Evolutionary conservation across 2,797 vertebrate genomes (phyloP).

Genomic region (Myripristis murdjan): DNA sequence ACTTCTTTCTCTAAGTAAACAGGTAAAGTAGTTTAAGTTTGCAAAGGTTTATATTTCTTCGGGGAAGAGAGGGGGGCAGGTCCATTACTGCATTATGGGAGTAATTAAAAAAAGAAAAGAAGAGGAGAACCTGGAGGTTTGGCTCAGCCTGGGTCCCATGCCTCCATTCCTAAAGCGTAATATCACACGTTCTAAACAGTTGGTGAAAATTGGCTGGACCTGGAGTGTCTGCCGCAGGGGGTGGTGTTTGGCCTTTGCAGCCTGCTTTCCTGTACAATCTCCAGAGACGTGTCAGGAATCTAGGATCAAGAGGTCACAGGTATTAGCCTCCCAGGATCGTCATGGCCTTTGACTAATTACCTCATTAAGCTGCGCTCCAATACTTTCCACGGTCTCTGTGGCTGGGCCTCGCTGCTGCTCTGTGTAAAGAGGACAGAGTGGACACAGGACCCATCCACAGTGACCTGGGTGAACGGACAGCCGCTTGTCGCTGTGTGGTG

Average conservation of each 20-base stretch:
- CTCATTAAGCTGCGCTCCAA: conserved; percentile 83
- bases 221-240: conserved; percentile 37
- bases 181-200: conserved; percentile 67
- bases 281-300: conserved; percentile 80
- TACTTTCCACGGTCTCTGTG: conserved; percentile 67
- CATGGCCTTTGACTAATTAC: conserved; percentile 86
- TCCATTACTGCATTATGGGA: conserved; percentile 50
- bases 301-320: conserved; percentile 84
- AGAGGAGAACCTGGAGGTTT: conserved; percentile 14
- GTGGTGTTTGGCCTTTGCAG: conserved; percentile 49
- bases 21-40: conserved; percentile 75
- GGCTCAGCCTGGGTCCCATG: conserved; percentile 47
- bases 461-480: conserved; percentile 67
- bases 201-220: conserved; percentile 51
- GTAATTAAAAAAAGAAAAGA: conserved; percentile 62
- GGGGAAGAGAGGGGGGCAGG: conserved; percentile 33
- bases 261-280: conserved; percentile 68
- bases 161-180: conserved; percentile 58
- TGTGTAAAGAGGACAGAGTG: conserved; percentile 66
- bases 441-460: conserved; percentile 55
- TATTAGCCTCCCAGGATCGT: conserved; percentile 83
- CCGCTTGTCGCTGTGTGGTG: conserved; percentile 67
- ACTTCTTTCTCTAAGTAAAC: conserved; percentile 73
- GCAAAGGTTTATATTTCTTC: conserved; percentile 59
- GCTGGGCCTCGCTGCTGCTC: conserved; percentile 68